Conservation (phyloP, 2,113 vertebrate species). For the Microcebus lehilahytsara region DNA sequence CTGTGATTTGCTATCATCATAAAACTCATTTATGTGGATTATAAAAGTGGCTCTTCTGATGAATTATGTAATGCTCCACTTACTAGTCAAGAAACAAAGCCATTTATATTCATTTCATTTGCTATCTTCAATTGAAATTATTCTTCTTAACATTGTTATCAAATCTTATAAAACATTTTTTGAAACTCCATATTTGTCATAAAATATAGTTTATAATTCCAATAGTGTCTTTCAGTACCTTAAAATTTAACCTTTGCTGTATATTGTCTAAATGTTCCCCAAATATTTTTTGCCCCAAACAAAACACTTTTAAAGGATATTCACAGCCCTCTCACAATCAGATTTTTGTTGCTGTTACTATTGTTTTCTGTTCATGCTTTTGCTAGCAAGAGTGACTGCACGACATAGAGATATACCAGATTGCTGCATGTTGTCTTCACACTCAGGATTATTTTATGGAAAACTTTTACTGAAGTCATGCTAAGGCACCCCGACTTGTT, state of each 20-base stretch:
- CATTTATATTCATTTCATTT: conserved; percentile 59
- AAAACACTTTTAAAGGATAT: neutral
- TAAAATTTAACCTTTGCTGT: neutral
- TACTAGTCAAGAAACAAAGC: conserved; percentile 47
- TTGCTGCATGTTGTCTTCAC: neutral
- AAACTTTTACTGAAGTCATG: neutral
- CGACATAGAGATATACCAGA: neutral
- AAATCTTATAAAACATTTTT: conserved; percentile 23
- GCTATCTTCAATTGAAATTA: neutral
- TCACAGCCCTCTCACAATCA: neutral
- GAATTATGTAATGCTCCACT: conserved; percentile 57
- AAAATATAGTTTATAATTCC: neutral
- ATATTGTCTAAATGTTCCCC: neutral
- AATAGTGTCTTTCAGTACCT: neutral
- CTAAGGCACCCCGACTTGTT: neutral
- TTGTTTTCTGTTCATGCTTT: neutral
- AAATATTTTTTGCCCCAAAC: neutral
- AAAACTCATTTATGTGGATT: conserved; percentile 71
- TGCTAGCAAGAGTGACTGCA: neutral
- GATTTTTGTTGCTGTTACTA: neutral
- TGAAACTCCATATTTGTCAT: neutral
- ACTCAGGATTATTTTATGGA: neutral
- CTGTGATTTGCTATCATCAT: conserved; percentile 64
- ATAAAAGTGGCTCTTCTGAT: conserved; percentile 65
- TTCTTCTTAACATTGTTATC: conserved; percentile 42